Conservation (phyloP, 2,797 vertebrate species). For the Ispidina lecontei region DNA sequence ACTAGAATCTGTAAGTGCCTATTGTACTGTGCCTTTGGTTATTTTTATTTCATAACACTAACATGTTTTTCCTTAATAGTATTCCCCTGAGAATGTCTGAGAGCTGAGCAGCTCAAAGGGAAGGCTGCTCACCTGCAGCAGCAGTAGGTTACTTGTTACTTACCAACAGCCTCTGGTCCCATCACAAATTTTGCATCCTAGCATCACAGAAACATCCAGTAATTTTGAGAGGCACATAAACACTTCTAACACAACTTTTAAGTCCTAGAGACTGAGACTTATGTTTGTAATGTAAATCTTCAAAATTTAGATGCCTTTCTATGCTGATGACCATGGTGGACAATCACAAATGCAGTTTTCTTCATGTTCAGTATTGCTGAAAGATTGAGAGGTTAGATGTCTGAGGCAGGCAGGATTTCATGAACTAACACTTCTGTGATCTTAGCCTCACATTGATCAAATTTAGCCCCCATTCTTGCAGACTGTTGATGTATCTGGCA, state of each 20-base stretch:
- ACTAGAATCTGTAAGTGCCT: background rate
- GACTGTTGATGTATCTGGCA: background rate
- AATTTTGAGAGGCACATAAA: rapidly evolving
- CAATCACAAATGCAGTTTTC: background rate
- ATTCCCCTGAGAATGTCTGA: background rate
- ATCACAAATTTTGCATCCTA: background rate
- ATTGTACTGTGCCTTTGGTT: background rate
- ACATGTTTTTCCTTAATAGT: background rate
- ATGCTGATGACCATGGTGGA: background rate
- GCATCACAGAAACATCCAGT: background rate
- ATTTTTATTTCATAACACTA: conserved; percentile 14
- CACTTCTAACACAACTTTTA: background rate
- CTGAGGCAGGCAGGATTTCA: background rate
- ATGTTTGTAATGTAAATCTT: background rate
- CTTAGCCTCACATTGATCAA: background rate
- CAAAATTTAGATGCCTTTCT: background rate
- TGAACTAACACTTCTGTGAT: background rate
- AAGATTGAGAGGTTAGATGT: background rate
- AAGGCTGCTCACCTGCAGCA: background rate
- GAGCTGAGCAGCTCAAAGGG: background rate
- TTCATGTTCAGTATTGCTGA: background rate
- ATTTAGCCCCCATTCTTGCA: background rate
- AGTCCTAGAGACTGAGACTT: background rate
- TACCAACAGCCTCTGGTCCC: background rate
- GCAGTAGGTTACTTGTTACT: background rate